A percentile compares a stretch with the other conserved stretches of the same genome.
These are phyloP conservation scores for Ctenicera cuprea DNA, from an alignment of 2,888 invertebrate species.

Conservation along the genomic window DNA sequence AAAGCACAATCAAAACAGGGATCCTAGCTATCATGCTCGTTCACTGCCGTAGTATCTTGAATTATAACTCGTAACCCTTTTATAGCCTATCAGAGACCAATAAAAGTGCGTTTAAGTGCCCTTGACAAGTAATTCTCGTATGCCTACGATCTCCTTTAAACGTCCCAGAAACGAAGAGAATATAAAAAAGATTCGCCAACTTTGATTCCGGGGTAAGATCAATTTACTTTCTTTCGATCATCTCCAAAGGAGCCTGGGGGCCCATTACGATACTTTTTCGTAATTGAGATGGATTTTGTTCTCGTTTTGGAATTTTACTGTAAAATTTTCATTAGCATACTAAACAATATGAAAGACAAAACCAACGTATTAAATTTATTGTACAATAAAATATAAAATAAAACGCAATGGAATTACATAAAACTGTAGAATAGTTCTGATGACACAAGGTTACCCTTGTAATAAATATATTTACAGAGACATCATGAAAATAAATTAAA, in stretches of 20 bases:
- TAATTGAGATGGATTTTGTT: slow-evolving; percentile 59
- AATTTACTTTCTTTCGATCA: slow-evolving; percentile 53
- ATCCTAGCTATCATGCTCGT: slow-evolving; percentile 55
- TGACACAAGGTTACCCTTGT: too few species aligned
- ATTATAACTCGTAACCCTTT: slow-evolving; percentile 73
- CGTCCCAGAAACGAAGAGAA: slow-evolving; percentile 67
- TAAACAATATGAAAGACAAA: neutral
- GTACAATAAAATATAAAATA: too few species aligned
- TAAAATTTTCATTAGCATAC: neutral
- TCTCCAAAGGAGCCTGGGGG: slow-evolving; percentile 48
- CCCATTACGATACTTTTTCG: slow-evolving; percentile 57
- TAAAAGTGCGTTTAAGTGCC: slow-evolving; percentile 72
- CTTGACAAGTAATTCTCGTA: slow-evolving; percentile 70
- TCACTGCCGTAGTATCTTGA: slow-evolving; percentile 67
- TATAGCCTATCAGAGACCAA: slow-evolving; percentile 73
- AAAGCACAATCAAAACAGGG: slow-evolving; percentile 48
- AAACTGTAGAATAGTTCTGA: too few species aligned
- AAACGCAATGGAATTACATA: too few species aligned
- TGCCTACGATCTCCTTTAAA: slow-evolving; percentile 66
- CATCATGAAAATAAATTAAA: too few species aligned
- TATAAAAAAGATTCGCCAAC: slow-evolving; percentile 62
- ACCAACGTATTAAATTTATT: too few species aligned
- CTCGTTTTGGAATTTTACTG: slow-evolving; percentile 21
- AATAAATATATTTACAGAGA: too few species aligned
- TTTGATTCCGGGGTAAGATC: slow-evolving; percentile 51